Base-by-base conservation (phyloP, 2,888 invertebrate genomes). In the Amiota mariae region DNA sequence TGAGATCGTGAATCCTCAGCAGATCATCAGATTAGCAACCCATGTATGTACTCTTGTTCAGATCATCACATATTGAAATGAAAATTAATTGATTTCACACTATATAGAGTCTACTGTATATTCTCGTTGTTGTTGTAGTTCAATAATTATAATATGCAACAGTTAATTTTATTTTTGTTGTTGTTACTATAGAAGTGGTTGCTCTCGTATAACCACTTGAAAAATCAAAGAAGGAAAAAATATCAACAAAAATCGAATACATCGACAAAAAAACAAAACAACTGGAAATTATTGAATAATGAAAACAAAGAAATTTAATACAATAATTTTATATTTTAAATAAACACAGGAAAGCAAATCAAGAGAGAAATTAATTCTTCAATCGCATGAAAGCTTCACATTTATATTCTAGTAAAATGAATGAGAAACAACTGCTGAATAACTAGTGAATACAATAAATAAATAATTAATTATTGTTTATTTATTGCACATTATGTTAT, bases 161-260 rank as follows among this genome's bases (percentile, higher is more conserved):
- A 59, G 59, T 59, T 59, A 59, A 11, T 59, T 59, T 59, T 15
- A 8, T 59, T 36, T 36, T 59, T 59, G 54, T 54, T 54, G 54
- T 54, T 54, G 6, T 0, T 54, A 15, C 8, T 57, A 24, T 24
- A 24, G n/a, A 57, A 57, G 57, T 57, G 13, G 13, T 64, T 64
- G 48, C 49, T 46, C 46, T 66, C 49, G 48, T 66, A 49, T 66
- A 20, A 8, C 59, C n/a, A 59, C 59, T 59, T 12, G 8, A 18
- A 18, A 59, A 59, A 59, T 2, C 20, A 59, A 59, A 18, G 24
- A 59, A n/a, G n/a, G 59, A 20, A 47, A 46, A 56, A 36, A 73
- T 13, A 74, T 67, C 61, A 71, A 66, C 24, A 24, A 2, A 73
- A 51, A 73, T 56, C 24, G 66, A 71, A 71, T 77, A 11, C 11